Evolutionary conservation across 2,113 vertebrate genomes (phyloP), one percentile per base, ranked within the genome.

Genomic region (Hippocampus abdominalis): DNA sequence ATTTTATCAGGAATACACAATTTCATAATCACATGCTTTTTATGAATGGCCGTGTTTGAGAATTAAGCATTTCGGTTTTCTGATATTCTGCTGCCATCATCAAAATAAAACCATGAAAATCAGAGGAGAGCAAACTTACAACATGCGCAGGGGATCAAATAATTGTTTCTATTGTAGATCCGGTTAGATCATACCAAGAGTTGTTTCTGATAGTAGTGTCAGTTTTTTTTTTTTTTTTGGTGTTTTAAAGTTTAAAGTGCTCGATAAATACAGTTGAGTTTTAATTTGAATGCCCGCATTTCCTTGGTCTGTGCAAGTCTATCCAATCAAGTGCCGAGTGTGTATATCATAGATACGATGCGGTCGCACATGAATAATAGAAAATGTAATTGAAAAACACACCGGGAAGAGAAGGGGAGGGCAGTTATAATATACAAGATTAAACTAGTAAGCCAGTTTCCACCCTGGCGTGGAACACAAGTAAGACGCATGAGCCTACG

Each of bases 381-480:
- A 48, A 64, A 15, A 25, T 3, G 13, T 18, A 27, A 64, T 27
- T 64, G 69, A 60, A 64, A 77, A 77, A 75, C 74, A 80, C 73
- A 60, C 51, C 8, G 20, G 29, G 51, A 75, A 64, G 70, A 73
- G 64, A 39, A 75, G 69, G 63, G 49, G 60, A 70, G 73, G 78
- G 79, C 72, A 75, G 83, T 87, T 81, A 81, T 70, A 64, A 25
- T 46, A 27, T 18, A 64, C 40, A 16, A 64, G 42, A 64, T 64
- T 46, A 46, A 64, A 44, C n/a, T 64, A 44, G 40, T 64, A 27
- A 9, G 61, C 36, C 61, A 25, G 12, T 64, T 44, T 12, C 57
- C 53, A 54, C 46, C 23, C 20, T 61, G 42, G 2, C 69, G 62
- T 59, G 71, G n/a, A 46, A 27, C 75, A 42, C 23, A 76, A 64